Conservation (phyloP, 1,140 invertebrate genomes). For the Aphelinus certus region DNA sequence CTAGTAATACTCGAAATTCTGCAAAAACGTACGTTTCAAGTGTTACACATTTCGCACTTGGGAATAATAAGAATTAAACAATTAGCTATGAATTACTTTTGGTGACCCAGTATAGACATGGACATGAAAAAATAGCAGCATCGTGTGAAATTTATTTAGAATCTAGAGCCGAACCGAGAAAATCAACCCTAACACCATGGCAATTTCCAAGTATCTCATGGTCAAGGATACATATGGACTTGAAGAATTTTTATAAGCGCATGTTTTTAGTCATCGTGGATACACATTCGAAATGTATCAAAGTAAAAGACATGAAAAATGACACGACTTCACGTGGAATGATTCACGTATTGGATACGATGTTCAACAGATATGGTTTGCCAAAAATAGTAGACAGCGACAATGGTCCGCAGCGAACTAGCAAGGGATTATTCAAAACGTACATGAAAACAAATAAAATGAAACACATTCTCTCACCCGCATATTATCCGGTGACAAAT, state of each 20-base stretch:
- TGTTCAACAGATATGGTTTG: slow-evolving; percentile 40
- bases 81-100: slow-evolving; percentile 45
- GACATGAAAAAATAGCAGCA: slow-evolving; percentile 57
- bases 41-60: slow-evolving; percentile 54
- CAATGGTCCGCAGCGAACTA: slow-evolving; percentile 43
- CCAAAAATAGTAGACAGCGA: slow-evolving; percentile 32
- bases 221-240: slow-evolving; percentile 30
- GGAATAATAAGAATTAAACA: slow-evolving; percentile 52
- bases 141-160: slow-evolving; percentile 52
- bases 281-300: slow-evolving; percentile 33
- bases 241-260: slow-evolving; percentile 14
- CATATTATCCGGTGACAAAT: slow-evolving; percentile 47
- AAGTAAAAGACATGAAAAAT: not conserved
- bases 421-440: slow-evolving; percentile 40
- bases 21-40: slow-evolving; percentile 44
- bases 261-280: slow-evolving; percentile 33
- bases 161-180: slow-evolving; percentile 42
- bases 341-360: slow-evolving; percentile 35
- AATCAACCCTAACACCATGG: slow-evolving; percentile 49
- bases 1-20: slow-evolving; percentile 55
- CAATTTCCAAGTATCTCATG: slow-evolving; percentile 53
- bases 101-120: slow-evolving; percentile 57
- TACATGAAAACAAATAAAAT: slow-evolving; percentile 48
- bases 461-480: slow-evolving; percentile 49
- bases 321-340: slow-evolving; percentile 26